Base-by-base conservation (phyloP, 2,113 vertebrate species). In the Uropsilus gracilis region DNA sequence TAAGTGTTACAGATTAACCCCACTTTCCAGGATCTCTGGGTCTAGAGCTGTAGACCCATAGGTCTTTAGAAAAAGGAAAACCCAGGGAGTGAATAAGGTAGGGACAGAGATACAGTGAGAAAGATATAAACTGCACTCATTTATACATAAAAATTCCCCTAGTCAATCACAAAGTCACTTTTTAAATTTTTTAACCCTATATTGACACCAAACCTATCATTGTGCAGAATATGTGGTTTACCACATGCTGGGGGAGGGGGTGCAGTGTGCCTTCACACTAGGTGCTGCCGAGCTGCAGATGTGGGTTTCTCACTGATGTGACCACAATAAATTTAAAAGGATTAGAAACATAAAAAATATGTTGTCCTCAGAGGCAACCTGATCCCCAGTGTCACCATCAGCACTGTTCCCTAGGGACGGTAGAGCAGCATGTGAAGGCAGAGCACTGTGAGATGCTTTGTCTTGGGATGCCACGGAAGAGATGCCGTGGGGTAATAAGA, bases 401-500 rank as follows among this genome's bases (percentile, higher is more conserved):
- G 66, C 11, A 57, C 85, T 37, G 11, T 32, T 46, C 12, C 9
- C 44, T 9, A 39, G 34, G 71, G 55, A 83, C 28, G 13, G 34
- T 8, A 5, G 9, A 17, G 42, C 2, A 0, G 53, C 20, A 2
- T 11, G 28, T 1, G 20, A 57, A 53, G n/a, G 32, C 55, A 34
- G 46, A 11, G 9, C 22, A 18, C 68, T 61, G 44, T 39, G 34
- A 12, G 16, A 11, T 4, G 1, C 2, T 64, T 20, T 30, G 1
- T 28, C 37, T 28, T 32, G 17, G 69, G 46, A 24, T 30, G 12
- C 18, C 55, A 73, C 46, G 42, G 46, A 8, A 55, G 55, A 73
- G 28, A 37, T 0, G 1, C 28, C 53, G 24, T 11, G 20, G 20
- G 37, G 22, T 64, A 84, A 32, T 2, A 22, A 80, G 13, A 39